phyloP scores from a whole-genome alignment of 2,113 vertebrate species.

The Ascaphus truei region DNA sequence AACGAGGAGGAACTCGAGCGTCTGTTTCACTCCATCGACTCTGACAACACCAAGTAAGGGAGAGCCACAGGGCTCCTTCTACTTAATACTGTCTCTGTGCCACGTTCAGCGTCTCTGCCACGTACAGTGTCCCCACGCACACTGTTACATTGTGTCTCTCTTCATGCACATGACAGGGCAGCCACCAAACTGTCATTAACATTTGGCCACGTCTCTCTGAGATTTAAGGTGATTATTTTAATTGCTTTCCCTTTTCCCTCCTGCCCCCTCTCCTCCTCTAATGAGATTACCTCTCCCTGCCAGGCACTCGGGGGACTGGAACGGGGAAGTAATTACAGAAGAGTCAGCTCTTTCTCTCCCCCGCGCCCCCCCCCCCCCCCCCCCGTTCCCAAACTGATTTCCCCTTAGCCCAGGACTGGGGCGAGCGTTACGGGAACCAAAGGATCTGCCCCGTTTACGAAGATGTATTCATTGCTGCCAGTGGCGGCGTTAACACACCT shows the following conservation, averaged over 20 bases:
- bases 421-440: too few relatives aligned
- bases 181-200: slow-evolving; percentile 34
- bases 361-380: too few relatives aligned
- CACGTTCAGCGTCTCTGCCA: background rate
- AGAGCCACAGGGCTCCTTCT: too few relatives aligned
- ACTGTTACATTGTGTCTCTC: too few relatives aligned
- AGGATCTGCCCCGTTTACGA: too few relatives aligned
- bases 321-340: background rate
- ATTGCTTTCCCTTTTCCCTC: slow-evolving; percentile 25
- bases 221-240: slow-evolving; percentile 39
- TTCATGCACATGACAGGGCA: too few relatives aligned
- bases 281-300: background rate
- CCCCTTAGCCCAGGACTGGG: too few relatives aligned
- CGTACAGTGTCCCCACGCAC: too few relatives aligned
- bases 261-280: background rate
- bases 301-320: background rate
- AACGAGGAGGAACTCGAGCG: slow-evolving; percentile 90
- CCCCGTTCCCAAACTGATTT: too few relatives aligned
- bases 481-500: too few relatives aligned
- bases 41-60: slow-evolving; percentile 92
- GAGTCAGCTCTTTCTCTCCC: too few relatives aligned
- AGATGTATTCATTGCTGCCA: too few relatives aligned
- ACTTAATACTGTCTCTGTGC: background rate
- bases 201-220: background rate
- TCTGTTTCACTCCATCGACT: slow-evolving; percentile 94